Evolutionary conservation across 2,888 invertebrate genomes (phyloP), one percentile per base, ranked within the genome.

Genomic region (Lasioglossum oenotherae): DNA sequence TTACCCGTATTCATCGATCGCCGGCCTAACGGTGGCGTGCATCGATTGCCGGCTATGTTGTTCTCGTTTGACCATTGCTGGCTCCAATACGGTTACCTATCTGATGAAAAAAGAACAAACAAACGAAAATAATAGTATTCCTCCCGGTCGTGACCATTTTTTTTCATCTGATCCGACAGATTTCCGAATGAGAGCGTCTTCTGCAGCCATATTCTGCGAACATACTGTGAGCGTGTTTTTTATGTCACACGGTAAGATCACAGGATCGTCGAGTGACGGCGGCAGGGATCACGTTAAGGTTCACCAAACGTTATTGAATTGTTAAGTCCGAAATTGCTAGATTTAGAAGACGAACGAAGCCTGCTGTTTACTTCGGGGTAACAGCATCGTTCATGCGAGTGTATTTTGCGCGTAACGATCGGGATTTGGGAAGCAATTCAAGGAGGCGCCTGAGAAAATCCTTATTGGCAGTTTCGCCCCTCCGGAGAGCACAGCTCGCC

Each of bases 1-100:
- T 81, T 69, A 53, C 19, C 67, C 67, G 78, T 74, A 77, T 78
- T 80, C 82, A 88, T 89, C 84, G 90, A 90, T 90, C 80, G 74
- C 14, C 35, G 38, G 41, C 71, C 31, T n/a, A 71, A 23, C 44
- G 53, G 41, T 67, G 69, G 71, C 69, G 81, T 19, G 72, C 78
- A 86, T 86, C 85, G 82, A 81, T 81, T 84, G 80, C 87, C 67
- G 76, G 41, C 71, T 27, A 60, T 81, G 71, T 73, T 44, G 74
- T 78, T 49, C 78, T 79, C 49, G 78, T 60, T 76, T 73, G 75
- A 73, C 72, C 73, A 57, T 38, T 19, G 57, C 67, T 41, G 19
- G 57, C 75, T 69, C n/a, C 10, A 60, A 78, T 75, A 35, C 78
- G 35, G 44, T 74, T 23, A 27, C 1, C 1, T 38, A 10, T 41